Conservation (phyloP, 1,140 invertebrate species). For the Philopotamus ludificatus region DNA sequence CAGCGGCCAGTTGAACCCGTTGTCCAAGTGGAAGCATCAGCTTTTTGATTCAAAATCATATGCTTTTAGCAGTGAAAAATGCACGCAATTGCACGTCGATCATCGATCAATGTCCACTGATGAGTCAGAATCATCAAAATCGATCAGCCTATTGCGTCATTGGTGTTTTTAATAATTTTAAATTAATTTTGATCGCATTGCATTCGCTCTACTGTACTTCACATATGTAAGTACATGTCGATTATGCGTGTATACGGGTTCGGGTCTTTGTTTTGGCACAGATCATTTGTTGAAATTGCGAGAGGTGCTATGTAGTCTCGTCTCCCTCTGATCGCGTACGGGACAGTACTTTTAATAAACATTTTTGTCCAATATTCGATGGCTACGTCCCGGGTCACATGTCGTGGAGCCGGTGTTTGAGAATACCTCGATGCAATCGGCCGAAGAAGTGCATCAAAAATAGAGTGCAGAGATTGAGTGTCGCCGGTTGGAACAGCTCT, state of each 20-base stretch:
- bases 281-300: background rate
- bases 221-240: background rate
- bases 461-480: background rate
- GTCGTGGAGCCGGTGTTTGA: no score
- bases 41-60: background rate
- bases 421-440: background rate
- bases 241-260: background rate
- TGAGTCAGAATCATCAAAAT: no score
- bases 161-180: no score
- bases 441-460: background rate
- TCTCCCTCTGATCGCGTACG: no score
- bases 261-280: background rate
- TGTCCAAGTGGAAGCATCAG: background rate
- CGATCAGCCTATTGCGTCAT: no score
- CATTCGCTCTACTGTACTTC: background rate
- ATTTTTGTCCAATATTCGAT: no score
- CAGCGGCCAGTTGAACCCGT: background rate
- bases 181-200: no score
- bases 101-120: background rate
- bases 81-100: background rate
- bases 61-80: no score
- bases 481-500: constrained; percentile 10
- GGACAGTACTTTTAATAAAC: no score
- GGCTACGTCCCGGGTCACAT: no score
- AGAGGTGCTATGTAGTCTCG: no score